A percentile compares a stretch with the other conserved stretches of the same genome.
Evolutionary conservation across 1,140 invertebrate genomes (phyloP).

Genomic region (Trichonephila inaurata): DNA sequence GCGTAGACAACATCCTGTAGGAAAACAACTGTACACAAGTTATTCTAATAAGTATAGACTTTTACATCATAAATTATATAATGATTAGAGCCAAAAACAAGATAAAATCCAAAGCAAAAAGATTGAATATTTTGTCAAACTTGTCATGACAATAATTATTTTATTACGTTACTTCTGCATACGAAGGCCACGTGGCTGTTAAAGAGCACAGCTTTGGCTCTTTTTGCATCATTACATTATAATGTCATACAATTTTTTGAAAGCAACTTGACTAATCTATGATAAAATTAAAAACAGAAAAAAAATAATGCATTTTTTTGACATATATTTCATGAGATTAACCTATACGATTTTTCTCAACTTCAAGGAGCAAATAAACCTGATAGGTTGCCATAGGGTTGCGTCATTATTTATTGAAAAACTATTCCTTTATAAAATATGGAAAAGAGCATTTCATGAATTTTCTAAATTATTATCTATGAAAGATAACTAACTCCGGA

Average conservation of each 20-base stretch:
- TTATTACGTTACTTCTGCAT: constrained; percentile 39
- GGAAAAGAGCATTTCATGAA: not conserved
- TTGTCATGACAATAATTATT: not conserved
- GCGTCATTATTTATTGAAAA: not conserved
- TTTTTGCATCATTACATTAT: not conserved
- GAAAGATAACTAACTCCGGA: no score
- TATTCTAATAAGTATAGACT: no score
- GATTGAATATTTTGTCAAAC: not conserved
- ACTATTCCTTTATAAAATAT: not conserved
- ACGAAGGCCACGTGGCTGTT: constrained; percentile 2
- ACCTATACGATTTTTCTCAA: not conserved
- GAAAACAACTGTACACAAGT: constrained; percentile 33
- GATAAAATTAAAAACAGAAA: not conserved
- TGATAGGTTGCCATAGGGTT: not conserved
- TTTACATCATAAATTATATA: constrained; percentile 21
- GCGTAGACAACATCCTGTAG: not conserved
- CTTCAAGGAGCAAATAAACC: not conserved
- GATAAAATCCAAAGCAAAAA: constrained; percentile 22
- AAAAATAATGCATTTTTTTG: constrained; percentile 36
- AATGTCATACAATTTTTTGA: not conserved
- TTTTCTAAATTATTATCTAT: not conserved
- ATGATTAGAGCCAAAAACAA: not conserved
- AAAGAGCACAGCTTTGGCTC: constrained; percentile 14
- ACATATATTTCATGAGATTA: not conserved
- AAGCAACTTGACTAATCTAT: not conserved